These are phyloP conservation scores for Xiphophorus hellerii DNA, from an alignment of 2,113 vertebrate genomes.

Conservation along the genomic window DNA sequence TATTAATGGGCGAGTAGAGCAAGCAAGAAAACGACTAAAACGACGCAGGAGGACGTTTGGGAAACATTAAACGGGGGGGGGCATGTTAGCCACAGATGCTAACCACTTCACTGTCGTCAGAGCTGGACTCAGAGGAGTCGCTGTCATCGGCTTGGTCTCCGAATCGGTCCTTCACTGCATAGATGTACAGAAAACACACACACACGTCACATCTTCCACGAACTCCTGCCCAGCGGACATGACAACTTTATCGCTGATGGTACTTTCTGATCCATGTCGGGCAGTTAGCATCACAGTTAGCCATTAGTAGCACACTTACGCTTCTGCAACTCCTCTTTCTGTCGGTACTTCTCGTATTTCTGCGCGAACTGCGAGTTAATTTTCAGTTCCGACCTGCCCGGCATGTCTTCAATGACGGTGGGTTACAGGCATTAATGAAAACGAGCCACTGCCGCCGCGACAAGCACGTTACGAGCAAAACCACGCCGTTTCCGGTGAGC, in stretches of 20 bases:
- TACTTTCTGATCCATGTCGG: slow-evolving; percentile 16
- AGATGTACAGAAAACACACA: slow-evolving; percentile 13
- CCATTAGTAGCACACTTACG: slow-evolving; percentile 78
- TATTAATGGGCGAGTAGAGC: no score
- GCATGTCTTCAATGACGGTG: slow-evolving; percentile 54
- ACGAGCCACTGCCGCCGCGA: background rate
- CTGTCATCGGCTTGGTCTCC: slow-evolving; percentile 72
- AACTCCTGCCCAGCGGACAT: rapidly evolving
- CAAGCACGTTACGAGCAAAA: background rate
- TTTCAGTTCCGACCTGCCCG: slow-evolving; percentile 67
- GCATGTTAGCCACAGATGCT: background rate
- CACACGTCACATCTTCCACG: background rate
- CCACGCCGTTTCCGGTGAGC: slow-evolving; percentile 58
- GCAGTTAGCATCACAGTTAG: slow-evolving; percentile 42
- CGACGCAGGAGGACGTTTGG: no score
- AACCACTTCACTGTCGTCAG: slow-evolving; percentile 82
- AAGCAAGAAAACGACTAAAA: no score
- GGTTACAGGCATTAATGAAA: background rate
- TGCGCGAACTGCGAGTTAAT: slow-evolving; percentile 87
- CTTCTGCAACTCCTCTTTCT: slow-evolving; percentile 88
- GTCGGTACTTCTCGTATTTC: slow-evolving; percentile 87
- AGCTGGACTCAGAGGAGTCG: slow-evolving; percentile 83
- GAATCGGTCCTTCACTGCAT: slow-evolving; percentile 88
- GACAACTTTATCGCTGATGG: background rate
- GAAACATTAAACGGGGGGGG: background rate